These are phyloP conservation scores for Saccopteryx leptura DNA, from an alignment of 2,113 vertebrate species.

Conservation along the genomic window DNA sequence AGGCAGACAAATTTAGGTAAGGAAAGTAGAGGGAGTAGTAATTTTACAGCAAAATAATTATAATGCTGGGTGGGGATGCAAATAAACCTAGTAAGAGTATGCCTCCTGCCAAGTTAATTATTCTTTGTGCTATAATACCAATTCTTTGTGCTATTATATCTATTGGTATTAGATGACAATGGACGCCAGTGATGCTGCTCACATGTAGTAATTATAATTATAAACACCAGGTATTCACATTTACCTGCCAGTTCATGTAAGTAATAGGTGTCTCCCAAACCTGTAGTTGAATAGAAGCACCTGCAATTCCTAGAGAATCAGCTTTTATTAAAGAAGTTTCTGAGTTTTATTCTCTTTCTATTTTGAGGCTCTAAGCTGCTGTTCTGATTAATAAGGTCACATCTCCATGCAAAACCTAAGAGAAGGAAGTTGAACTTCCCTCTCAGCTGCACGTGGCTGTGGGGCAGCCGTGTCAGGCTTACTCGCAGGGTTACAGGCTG, in stretches of 20 bases:
- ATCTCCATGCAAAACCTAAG: neutral
- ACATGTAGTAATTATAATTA: slow-evolving; percentile 49
- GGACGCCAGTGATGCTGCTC: slow-evolving; percentile 2
- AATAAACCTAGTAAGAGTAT: slow-evolving; percentile 17
- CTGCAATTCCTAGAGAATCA: neutral
- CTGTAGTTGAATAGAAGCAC: slow-evolving; percentile 14
- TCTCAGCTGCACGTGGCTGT: neutral
- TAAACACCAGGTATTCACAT: slow-evolving; percentile 33
- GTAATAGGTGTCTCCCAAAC: slow-evolving; percentile 38
- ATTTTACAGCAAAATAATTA: slow-evolving; percentile 54
- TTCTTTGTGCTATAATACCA: slow-evolving; percentile 32
- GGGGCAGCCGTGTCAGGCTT: neutral
- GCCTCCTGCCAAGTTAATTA: slow-evolving; percentile 37
- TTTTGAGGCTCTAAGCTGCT: neutral
- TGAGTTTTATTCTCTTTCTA: neutral
- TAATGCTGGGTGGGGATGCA: neutral
- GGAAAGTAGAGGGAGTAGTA: slow-evolving; percentile 30
- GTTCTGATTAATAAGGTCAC: neutral
- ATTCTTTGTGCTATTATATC: slow-evolving; percentile 31
- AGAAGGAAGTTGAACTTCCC: neutral
- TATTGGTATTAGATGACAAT: neutral
- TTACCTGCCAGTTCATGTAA: slow-evolving; percentile 51
- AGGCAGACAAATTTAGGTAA: neutral
- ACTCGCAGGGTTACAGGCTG: too few species aligned
- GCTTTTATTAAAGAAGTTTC: slow-evolving; percentile 16